Conservation (phyloP, 2,797 vertebrate genomes). For the Gouania willdenowi region DNA sequence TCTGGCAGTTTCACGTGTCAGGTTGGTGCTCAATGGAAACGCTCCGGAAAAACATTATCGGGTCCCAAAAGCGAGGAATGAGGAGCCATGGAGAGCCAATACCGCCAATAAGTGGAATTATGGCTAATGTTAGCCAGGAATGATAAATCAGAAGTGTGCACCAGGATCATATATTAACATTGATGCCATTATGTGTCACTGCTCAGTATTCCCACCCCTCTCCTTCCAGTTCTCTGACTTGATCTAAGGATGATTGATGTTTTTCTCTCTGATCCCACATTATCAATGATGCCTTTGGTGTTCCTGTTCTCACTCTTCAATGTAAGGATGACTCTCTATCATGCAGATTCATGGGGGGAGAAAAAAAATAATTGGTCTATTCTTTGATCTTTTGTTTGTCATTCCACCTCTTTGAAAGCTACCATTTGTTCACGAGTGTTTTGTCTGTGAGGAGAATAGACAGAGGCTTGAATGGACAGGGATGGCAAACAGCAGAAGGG, state of each 20-base stretch:
- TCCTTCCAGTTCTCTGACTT: no score
- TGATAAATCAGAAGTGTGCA: no score
- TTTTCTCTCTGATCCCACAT: constrained; percentile 28
- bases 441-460: constrained; percentile 12
- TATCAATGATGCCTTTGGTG: constrained; percentile 25
- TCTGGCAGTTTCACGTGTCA: no score
- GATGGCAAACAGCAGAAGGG: constrained; percentile 30
- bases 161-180: no score
- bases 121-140: no score
- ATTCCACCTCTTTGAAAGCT: constrained; percentile 9
- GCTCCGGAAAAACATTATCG: no score
- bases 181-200: no score
- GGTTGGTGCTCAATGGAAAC: no score
- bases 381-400: constrained; percentile 44
- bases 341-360: constrained; percentile 18
- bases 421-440: not conserved
- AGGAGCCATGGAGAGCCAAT: no score
- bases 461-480: constrained; percentile 26
- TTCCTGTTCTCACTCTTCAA: constrained; percentile 1
- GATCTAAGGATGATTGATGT: constrained; percentile 19
- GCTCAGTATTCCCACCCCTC: no score
- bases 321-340: constrained; percentile 21
- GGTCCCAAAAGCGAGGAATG: no score
- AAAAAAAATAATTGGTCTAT: constrained; percentile 16
- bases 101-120: no score